These are phyloP conservation scores for Brassicogethes aeneus DNA, from an alignment of 2,888 invertebrate genomes.

Conservation along the genomic window DNA sequence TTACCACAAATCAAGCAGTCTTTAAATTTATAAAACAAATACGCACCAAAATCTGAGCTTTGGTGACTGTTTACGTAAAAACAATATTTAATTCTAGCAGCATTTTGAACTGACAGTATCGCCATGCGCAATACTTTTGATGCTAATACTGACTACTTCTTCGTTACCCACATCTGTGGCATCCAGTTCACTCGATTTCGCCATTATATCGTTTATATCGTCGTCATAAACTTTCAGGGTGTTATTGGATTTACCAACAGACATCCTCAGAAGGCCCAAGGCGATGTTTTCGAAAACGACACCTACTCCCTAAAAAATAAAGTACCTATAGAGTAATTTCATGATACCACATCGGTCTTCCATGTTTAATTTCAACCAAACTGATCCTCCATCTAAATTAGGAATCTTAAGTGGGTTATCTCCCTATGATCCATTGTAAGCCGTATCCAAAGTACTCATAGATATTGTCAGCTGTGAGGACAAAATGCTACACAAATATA, in stretches of 20 bases:
- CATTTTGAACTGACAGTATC: constrained; percentile 49
- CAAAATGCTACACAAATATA: no score
- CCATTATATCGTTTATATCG: constrained; percentile 39
- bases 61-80: no score
- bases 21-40: no score
- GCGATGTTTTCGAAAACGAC: constrained; percentile 64
- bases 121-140: constrained; percentile 59
- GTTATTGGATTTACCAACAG: constrained; percentile 38
- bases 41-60: no score
- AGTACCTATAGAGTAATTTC: no score
- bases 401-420: no score
- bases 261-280: constrained; percentile 49
- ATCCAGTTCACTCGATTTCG: constrained; percentile 47
- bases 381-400: no score
- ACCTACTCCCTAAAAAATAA: constrained; percentile 58
- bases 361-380: no score
- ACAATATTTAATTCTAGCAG: constrained; percentile 43
- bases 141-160: constrained; percentile 55
- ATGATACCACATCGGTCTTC: constrained; percentile 6
- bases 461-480: no score
- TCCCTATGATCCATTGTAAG: no score
- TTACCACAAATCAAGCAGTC: no score
- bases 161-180: constrained; percentile 55
- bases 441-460: no score
- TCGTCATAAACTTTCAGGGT: constrained; percentile 52